phyloP scores from a whole-genome alignment of 2,113 vertebrate genomes.

The Smithornis capensis region DNA sequence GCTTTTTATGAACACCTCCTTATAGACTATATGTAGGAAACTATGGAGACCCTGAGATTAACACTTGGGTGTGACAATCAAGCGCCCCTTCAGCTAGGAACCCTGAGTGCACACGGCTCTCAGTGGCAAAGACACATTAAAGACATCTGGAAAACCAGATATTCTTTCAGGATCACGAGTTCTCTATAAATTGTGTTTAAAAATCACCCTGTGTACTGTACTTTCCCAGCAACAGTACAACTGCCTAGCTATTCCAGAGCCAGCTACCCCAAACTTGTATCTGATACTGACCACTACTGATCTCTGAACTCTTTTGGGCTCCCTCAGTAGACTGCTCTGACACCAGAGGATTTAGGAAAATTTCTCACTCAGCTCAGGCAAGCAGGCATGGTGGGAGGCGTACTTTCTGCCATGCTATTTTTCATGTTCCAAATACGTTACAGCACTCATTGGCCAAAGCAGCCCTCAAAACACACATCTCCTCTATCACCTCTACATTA shows the following conservation, averaged over 20 bases:
- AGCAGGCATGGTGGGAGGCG: neutral
- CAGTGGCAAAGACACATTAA: neutral
- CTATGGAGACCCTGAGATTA: neutral
- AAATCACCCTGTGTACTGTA: neutral
- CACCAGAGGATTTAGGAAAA: neutral
- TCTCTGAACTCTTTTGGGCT: neutral
- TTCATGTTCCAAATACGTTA: neutral
- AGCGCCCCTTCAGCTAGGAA: neutral
- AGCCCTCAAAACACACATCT: neutral
- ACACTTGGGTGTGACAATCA: neutral
- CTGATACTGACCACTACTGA: accelerated
- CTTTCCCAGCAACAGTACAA: neutral
- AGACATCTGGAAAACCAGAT: neutral
- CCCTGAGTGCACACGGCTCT: accelerated
- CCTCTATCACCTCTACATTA: neutral
- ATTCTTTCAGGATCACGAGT: neutral
- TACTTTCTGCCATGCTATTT: neutral
- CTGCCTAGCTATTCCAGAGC: neutral
- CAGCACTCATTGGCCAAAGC: neutral
- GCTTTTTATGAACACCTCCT: neutral
- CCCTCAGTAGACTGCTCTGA: neutral
- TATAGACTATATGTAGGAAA: accelerated
- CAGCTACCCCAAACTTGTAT: neutral
- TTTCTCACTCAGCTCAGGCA: neutral
- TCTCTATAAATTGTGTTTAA: neutral